A percentile compares a stretch with the other conserved stretches of the same genome.
Conservation (phyloP, 35 echinoderm and acorn worm genomes). For the Amphiura filiformis region DNA sequence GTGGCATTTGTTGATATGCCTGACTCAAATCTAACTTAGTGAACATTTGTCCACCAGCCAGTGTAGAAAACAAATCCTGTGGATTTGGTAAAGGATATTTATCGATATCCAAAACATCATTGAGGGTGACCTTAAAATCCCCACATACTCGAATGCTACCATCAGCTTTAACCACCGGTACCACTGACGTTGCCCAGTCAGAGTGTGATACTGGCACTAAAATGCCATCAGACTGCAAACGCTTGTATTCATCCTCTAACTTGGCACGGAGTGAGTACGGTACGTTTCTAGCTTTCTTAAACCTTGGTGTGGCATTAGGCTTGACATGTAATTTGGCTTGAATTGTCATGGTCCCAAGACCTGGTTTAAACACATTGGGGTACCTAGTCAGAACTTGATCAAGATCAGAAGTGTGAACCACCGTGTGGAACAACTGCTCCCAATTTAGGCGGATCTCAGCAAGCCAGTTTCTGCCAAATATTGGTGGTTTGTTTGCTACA, state of each 20-base stretch:
- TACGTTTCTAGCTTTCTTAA: conserved; percentile 49
- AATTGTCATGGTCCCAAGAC: neutral
- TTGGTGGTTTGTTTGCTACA: conserved; percentile 17
- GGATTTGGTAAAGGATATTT: conserved; percentile 12
- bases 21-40: conserved; percentile 64
- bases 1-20: conserved; percentile 45
- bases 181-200: conserved; percentile 37
- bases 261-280: conserved; percentile 38
- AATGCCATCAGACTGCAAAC: neutral
- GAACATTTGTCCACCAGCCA: conserved; percentile 30
- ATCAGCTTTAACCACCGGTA: conserved; percentile 31
- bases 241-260: conserved; percentile 42
- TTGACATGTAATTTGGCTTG: conserved; percentile 48
- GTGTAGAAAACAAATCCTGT: conserved; percentile 23
- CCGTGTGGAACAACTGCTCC: conserved; percentile 23
- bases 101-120: conserved; percentile 3
- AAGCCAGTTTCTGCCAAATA: conserved; percentile 67
- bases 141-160: conserved; percentile 45
- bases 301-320: neutral
- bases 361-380: conserved; percentile 23
- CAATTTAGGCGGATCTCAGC: conserved; percentile 49
- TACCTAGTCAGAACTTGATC: neutral
- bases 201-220: neutral
- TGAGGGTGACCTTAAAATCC: conserved; percentile 41
- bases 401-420: neutral